phyloP scores from a whole-genome alignment of 2,797 vertebrate genomes.

The Iguana delicatissima region DNA sequence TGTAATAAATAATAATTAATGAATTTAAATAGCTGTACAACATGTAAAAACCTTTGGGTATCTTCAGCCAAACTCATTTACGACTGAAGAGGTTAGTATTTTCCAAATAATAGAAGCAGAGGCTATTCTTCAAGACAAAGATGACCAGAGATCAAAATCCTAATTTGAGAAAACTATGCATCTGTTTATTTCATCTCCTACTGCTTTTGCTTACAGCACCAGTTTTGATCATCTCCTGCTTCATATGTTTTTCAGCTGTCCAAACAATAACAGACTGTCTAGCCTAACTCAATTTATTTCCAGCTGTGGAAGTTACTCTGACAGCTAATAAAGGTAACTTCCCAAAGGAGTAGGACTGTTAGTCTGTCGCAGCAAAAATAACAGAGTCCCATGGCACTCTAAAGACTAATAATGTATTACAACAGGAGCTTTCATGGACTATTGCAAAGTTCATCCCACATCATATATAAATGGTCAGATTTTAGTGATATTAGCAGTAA shows the following conservation, averaged over 20 bases:
- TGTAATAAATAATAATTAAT: too few relatives aligned
- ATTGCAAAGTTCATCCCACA: too few relatives aligned
- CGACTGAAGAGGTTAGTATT: too few relatives aligned
- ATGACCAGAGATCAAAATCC: conserved; percentile 6
- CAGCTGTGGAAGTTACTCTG: conserved; percentile 67
- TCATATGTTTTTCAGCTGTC: conserved; percentile 67
- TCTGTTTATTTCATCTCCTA: conserved; percentile 50
- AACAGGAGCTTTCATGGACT: background rate
- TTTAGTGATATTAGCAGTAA: too few relatives aligned
- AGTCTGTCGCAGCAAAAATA: background rate
- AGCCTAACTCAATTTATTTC: conserved; percentile 50
- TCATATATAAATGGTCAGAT: too few relatives aligned
- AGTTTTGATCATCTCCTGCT: conserved; percentile 68
- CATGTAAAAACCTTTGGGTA: too few relatives aligned
- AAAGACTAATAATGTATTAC: background rate
- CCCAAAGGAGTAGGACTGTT: background rate
- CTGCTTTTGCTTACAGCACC: conserved; percentile 33
- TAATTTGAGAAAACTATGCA: conserved; percentile 41
- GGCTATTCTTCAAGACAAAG: conserved; percentile 24
- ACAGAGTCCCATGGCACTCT: too few relatives aligned
- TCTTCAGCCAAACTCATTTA: too few relatives aligned
- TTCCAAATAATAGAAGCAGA: background rate
- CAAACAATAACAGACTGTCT: conserved; percentile 67
- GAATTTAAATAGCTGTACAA: too few relatives aligned
- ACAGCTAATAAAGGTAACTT: conserved; percentile 40